A percentile compares a stretch with the other conserved stretches of the same genome.
These are phyloP conservation scores for Leptocoma aspasia DNA, from an alignment of 2,113 vertebrate species.

Conservation along the genomic window DNA sequence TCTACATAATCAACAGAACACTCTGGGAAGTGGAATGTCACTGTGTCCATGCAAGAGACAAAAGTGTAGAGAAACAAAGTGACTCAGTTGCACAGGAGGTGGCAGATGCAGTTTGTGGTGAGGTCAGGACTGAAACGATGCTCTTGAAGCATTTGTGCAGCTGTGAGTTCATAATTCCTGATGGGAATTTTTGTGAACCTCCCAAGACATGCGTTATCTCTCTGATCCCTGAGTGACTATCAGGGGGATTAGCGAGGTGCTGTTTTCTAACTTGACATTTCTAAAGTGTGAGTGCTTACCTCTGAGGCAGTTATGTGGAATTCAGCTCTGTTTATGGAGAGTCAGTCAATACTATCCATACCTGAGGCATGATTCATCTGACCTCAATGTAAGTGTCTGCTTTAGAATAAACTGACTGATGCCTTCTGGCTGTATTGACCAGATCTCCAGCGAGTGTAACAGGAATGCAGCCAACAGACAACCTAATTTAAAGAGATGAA, in stretches of 20 bases:
- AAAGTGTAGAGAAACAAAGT: not conserved
- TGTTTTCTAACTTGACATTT: not conserved
- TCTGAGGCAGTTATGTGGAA: not conserved
- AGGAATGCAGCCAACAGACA: slow-evolving; percentile 1
- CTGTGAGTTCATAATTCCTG: not conserved
- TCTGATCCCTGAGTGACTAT: not conserved
- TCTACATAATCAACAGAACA: not conserved
- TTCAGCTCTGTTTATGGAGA: not conserved
- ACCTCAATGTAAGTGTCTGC: not conserved
- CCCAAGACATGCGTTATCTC: not conserved
- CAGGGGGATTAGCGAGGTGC: not conserved
- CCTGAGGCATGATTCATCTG: not conserved
- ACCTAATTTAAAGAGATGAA: slow-evolving; percentile 33
- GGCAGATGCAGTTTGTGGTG: not conserved
- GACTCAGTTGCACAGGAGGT: not conserved
- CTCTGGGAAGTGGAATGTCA: not conserved
- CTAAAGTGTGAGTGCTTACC: not conserved
- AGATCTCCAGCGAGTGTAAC: not conserved
- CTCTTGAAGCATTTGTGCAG: not conserved
- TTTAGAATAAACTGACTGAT: slow-evolving; percentile 25
- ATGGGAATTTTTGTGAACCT: not conserved
- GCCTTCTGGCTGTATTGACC: slow-evolving; percentile 42
- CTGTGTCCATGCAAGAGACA: not conserved
- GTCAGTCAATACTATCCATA: not conserved
- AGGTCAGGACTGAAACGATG: not conserved